Evolutionary conservation across 2,888 invertebrate genomes (phyloP).

Genomic region (Lapara coniferarum): DNA sequence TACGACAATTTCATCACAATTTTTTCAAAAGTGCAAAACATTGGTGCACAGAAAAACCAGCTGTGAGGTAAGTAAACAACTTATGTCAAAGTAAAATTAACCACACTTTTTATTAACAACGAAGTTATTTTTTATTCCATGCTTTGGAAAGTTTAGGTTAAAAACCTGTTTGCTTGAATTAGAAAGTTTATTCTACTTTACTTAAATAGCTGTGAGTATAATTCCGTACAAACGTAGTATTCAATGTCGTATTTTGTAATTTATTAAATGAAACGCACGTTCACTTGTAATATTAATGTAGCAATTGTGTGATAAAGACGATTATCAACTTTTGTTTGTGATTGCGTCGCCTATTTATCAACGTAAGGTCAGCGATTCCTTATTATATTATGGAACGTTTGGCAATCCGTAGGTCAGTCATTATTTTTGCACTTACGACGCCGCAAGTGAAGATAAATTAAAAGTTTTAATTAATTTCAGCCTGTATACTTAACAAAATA

Average conservation of each 20-base stretch:
- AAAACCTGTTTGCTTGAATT: background rate
- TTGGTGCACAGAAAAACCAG: slow-evolving; percentile 57
- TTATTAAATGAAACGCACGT: slow-evolving; percentile 29
- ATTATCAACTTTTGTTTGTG: slow-evolving; percentile 63
- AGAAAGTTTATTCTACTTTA: slow-evolving; percentile 6
- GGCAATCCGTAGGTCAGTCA: slow-evolving; percentile 25
- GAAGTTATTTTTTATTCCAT: slow-evolving; percentile 28
- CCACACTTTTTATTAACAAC: slow-evolving; percentile 31
- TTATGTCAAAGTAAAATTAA: slow-evolving; percentile 9
- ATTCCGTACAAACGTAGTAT: background rate
- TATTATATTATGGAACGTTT: slow-evolving; percentile 44
- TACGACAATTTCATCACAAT: slow-evolving; percentile 43
- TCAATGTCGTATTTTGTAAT: background rate
- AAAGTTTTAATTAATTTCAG: slow-evolving; percentile 44
- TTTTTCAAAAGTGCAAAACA: slow-evolving; percentile 40
- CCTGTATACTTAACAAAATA: slow-evolving; percentile 43
- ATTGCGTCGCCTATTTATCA: slow-evolving; percentile 69
- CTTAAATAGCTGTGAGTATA: background rate
- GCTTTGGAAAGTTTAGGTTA: slow-evolving; percentile 27
- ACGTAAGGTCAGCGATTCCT: slow-evolving; percentile 60
- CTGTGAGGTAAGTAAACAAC: slow-evolving; percentile 59
- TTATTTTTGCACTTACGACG: slow-evolving; percentile 6
- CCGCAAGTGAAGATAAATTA: slow-evolving; percentile 6
- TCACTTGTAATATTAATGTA: slow-evolving; percentile 35
- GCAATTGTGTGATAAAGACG: slow-evolving; percentile 35